A percentile compares a stretch with the other conserved stretches of the same genome.
Conservation (phyloP, 2,888 invertebrate species). For the Abrostola triplasia region DNA sequence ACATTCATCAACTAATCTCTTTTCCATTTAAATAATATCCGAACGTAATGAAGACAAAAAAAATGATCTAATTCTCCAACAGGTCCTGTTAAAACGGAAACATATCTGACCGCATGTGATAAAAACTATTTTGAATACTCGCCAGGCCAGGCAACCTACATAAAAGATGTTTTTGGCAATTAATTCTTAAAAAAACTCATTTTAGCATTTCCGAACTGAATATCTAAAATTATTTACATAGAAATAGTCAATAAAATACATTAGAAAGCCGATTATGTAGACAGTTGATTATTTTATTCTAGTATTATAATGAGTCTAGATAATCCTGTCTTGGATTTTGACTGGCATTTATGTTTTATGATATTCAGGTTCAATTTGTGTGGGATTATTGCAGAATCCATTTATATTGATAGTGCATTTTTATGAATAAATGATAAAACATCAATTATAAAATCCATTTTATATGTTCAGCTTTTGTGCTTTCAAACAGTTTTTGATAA, state of each 20-base stretch:
- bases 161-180: constrained; percentile 25
- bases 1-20: too few relatives aligned
- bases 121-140: constrained; percentile 28
- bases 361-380: constrained; percentile 1
- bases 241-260: constrained; percentile 29
- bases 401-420: too few relatives aligned
- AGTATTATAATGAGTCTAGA: constrained; percentile 20
- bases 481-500: too few relatives aligned
- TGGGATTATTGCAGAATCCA: not conserved
- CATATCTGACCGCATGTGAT: constrained; percentile 4
- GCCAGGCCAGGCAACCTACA: constrained; percentile 20
- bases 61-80: constrained; percentile 6
- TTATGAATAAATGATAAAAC: too few relatives aligned
- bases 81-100: constrained; percentile 23
- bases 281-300: constrained; percentile 25
- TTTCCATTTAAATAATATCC: too few relatives aligned
- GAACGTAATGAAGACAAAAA: too few relatives aligned
- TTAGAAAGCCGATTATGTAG: constrained; percentile 38
- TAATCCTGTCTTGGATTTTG: constrained; percentile 9
- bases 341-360: constrained; percentile 14
- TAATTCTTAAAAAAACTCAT: constrained; percentile 19
- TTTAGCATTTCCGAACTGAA: constrained; percentile 22
- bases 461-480: not conserved
- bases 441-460: not conserved
- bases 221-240: constrained; percentile 36